phyloP scores from a whole-genome alignment of 2,113 vertebrate genomes.

The Sturnus vulgaris region DNA sequence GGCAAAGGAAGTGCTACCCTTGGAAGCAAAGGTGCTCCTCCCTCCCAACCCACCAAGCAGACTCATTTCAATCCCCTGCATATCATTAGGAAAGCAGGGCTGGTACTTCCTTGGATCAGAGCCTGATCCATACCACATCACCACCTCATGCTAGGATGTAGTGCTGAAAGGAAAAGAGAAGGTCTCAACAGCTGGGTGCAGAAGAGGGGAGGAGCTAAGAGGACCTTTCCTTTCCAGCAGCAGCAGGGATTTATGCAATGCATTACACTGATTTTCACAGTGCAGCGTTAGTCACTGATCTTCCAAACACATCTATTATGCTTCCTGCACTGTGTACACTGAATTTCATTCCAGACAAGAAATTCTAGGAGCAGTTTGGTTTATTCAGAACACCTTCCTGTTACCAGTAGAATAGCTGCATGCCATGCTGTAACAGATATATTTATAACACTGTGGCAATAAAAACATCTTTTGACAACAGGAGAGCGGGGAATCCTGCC shows the following conservation, averaged over 20 bases:
- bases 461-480: constrained; percentile 72
- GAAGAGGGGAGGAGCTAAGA: neutral
- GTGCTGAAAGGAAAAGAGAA: neutral
- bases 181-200: neutral
- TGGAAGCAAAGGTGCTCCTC: neutral
- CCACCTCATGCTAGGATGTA: neutral
- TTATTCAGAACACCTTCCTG: neutral
- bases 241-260: neutral
- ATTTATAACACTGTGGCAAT: constrained; percentile 59
- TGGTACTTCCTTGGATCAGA: neutral
- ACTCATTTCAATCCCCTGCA: neutral
- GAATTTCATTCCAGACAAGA: neutral
- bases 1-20: neutral
- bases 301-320: neutral
- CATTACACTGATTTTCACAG: neutral
- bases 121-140: neutral
- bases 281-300: neutral
- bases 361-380: neutral
- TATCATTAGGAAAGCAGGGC: neutral
- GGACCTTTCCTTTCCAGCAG: neutral
- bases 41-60: neutral
- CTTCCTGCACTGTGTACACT: neutral
- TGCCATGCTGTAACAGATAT: constrained; percentile 26
- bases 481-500: constrained; percentile 61
- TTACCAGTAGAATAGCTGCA: neutral